Percentiles rank a stretch among this genome's conserved stretches.
Conservation (phyloP, 1,140 invertebrate genomes). For the Drepana arcuata region DNA sequence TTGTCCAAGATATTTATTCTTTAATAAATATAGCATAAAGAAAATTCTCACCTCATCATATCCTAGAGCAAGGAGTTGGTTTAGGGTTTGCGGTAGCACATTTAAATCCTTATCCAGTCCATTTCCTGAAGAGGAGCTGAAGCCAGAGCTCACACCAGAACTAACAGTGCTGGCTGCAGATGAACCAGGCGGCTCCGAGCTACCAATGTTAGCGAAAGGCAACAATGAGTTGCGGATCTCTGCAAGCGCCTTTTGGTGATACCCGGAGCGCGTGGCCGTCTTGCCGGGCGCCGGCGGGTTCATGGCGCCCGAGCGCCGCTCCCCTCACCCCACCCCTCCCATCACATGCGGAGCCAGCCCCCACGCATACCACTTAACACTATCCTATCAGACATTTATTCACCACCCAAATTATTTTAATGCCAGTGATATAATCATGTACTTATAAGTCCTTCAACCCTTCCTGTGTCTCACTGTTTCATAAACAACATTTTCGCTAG, state of each 20-base stretch:
- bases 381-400: constrained; percentile 39
- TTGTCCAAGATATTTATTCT: no score
- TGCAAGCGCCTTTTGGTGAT: constrained; percentile 89
- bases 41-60: constrained; percentile 75
- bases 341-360: constrained; percentile 52
- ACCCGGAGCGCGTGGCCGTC: constrained; percentile 83
- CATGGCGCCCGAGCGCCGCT: constrained; percentile 74
- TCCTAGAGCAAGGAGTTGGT: constrained; percentile 76
- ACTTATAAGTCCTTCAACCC: no score
- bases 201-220: constrained; percentile 85
- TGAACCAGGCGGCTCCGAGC: constrained; percentile 73
- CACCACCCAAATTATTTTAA: constrained; percentile 16
- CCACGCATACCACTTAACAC: constrained; percentile 30
- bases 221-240: constrained; percentile 89
- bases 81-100: constrained; percentile 72
- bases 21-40: no score
- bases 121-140: constrained; percentile 74
- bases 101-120: constrained; percentile 73
- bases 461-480: no score
- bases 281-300: constrained; percentile 77
- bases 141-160: constrained; percentile 75
- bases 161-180: constrained; percentile 84
- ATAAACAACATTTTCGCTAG: no score
- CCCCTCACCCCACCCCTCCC: constrained; percentile 65
- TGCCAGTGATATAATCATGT: no score